phyloP scores from a whole-genome alignment of 2,797 vertebrate species.

The Chloroceryle inda region DNA sequence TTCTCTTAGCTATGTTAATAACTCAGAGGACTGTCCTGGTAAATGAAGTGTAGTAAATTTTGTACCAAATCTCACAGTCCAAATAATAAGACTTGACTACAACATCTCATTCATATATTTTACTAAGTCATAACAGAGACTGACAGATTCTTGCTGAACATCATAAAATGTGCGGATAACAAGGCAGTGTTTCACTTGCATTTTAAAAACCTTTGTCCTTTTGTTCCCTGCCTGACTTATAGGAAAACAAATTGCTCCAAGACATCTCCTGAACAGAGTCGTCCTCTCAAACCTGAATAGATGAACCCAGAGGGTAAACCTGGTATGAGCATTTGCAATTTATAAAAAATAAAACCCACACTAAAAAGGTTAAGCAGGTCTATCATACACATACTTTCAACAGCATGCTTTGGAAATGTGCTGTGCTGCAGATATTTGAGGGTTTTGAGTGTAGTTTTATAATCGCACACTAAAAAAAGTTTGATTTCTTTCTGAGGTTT shows the following conservation, averaged over 20 bases:
- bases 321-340: background rate
- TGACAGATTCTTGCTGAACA: background rate
- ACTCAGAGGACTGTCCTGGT: background rate
- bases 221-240: background rate
- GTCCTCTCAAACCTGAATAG: background rate
- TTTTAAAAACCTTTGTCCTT: background rate
- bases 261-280: background rate
- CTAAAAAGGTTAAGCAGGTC: background rate
- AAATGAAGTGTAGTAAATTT: background rate
- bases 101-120: background rate
- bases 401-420: background rate
- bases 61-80: background rate
- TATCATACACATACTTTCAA: background rate
- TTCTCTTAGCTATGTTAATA: background rate
- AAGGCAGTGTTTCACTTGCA: background rate
- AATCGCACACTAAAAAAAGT: background rate
- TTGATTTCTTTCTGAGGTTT: background rate
- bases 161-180: background rate
- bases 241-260: background rate
- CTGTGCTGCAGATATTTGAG: background rate
- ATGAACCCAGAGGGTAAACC: background rate
- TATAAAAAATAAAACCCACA: background rate
- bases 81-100: background rate
- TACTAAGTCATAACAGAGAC: background rate
- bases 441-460: background rate